Base-by-base conservation (phyloP, 30 jellyfish, hydroid and myxozoan species). In the Nemopilema nomurai region DNA sequence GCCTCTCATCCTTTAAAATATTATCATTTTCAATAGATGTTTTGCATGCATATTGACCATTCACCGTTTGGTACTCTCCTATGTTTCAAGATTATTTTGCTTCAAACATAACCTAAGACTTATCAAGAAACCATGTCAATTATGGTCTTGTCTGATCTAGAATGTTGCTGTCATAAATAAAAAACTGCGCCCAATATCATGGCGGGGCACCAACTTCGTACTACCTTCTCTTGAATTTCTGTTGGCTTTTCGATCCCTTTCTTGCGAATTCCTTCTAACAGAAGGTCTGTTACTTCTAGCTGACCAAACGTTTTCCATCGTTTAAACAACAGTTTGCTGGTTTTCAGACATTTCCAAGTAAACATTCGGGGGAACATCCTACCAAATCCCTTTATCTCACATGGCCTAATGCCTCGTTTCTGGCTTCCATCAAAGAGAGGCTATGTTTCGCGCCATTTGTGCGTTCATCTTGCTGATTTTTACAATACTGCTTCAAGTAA, bases 151-250 rank as follows among this genome's bases (percentile, higher is more conserved):
- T 3, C 57, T 41, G 13, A 41, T 41, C 13, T 41, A 6, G 6
- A 3, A 3, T 13, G 57, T 41, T 13, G 57, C 13, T 41, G 57
- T 41, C 13, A 13, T 41, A 13, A 41, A 41, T 41, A 13, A 41
- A 41, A 3, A 41, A 41, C 13, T 41, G 57, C 6, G 6, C 13
- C 6, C 57, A 41, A 41, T 3, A 41, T 3, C 9, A 3, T 41
- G 57, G 6, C 13, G 57, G 13, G 13, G 6, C 57, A 3, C 6
- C 13, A 6, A 13, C 6, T 41, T 41, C 20, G 68, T 18, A 67
- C 21, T 30, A 85, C 97, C 98, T 91, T 87, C 26, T 71, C 80
- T 75, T 91, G 98, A 49, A 91, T 91, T 57, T 76, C 87, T 24
- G 98, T 91, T 18, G 98, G 98, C 1, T 41, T 41, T 18, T 22